Evolutionary conservation across 2,888 invertebrate species (phyloP).

Genomic region (Himalopsyche japonica): DNA sequence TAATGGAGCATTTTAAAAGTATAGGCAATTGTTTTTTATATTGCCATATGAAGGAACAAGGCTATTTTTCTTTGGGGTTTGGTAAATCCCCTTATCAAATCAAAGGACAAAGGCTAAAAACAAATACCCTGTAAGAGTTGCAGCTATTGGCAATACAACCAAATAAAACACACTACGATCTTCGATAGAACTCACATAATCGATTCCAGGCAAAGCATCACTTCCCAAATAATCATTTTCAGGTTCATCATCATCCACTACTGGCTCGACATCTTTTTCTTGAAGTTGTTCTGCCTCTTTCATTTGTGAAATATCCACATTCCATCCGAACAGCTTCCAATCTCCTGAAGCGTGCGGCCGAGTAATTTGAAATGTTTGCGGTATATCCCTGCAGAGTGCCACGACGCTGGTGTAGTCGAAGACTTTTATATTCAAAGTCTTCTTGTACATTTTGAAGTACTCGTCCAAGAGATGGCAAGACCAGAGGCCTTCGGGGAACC

Average conservation of each 20-base stretch:
- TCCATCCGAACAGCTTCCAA: slow-evolving; percentile 17
- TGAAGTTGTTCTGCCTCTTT: neutral
- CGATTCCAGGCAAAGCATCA: slow-evolving; percentile 22
- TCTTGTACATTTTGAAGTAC: slow-evolving; percentile 14
- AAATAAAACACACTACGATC: too few relatives aligned
- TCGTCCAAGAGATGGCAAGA: slow-evolving; percentile 6
- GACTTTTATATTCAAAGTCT: neutral
- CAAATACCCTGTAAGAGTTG: too few relatives aligned
- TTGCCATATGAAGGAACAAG: too few relatives aligned
- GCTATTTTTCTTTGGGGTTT: too few relatives aligned
- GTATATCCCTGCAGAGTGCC: slow-evolving; percentile 20
- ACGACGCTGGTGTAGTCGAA: slow-evolving; percentile 18
- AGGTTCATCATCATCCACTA: neutral
- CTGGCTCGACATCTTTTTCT: neutral
- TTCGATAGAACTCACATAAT: slow-evolving; percentile 4
- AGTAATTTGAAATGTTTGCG: slow-evolving; percentile 13
- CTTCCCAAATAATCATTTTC: slow-evolving; percentile 15
- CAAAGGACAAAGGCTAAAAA: too few relatives aligned
- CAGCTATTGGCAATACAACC: too few relatives aligned
- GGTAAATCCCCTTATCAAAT: too few relatives aligned
- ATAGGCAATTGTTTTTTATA: too few relatives aligned
- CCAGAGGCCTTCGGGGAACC: slow-evolving; percentile 22
- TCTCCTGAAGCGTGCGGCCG: slow-evolving; percentile 4
- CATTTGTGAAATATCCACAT: neutral
- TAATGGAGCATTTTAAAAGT: too few relatives aligned